Conservation (phyloP, 1,140 invertebrate species). For the Mactra quadrangularis region DNA sequence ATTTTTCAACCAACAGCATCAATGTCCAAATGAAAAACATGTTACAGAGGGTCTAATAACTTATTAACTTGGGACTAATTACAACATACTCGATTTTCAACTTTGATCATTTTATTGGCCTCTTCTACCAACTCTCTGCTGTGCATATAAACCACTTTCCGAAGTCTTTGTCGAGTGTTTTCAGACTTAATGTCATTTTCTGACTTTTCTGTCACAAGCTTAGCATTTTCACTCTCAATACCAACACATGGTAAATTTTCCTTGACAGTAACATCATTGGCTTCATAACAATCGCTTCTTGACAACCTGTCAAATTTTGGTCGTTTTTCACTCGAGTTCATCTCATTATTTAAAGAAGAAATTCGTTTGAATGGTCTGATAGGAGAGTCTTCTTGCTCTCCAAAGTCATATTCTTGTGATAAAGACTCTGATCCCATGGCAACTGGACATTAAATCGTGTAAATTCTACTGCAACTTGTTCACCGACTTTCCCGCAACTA, state of each 20-base stretch:
- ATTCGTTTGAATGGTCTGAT: conserved; percentile 29
- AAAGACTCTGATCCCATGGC: conserved; percentile 19
- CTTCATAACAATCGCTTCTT: background rate
- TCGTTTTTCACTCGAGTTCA: background rate
- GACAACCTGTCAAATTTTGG: background rate
- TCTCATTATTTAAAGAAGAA: background rate
- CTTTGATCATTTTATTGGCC: conserved; percentile 72
- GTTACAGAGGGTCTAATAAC: too few relatives aligned
- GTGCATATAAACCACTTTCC: conserved; percentile 70
- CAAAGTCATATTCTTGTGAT: conserved; percentile 51
- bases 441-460: too few relatives aligned
- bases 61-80: too few relatives aligned
- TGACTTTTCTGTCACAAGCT: background rate
- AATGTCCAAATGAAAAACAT: too few relatives aligned
- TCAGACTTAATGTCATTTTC: background rate
- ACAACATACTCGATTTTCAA: conserved; percentile 69
- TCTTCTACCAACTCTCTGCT: conserved; percentile 65
- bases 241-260: background rate
- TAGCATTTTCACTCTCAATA: background rate
- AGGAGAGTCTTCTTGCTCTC: conserved; percentile 42
- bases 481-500: too few relatives aligned
- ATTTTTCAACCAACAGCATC: background rate
- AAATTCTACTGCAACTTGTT: too few relatives aligned
- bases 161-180: background rate
- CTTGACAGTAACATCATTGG: too few relatives aligned